A percentile compares a stretch with the other conserved stretches of the same genome.
Conservation (phyloP, 2,113 vertebrate genomes). For the Pseudonaja textilis region DNA sequence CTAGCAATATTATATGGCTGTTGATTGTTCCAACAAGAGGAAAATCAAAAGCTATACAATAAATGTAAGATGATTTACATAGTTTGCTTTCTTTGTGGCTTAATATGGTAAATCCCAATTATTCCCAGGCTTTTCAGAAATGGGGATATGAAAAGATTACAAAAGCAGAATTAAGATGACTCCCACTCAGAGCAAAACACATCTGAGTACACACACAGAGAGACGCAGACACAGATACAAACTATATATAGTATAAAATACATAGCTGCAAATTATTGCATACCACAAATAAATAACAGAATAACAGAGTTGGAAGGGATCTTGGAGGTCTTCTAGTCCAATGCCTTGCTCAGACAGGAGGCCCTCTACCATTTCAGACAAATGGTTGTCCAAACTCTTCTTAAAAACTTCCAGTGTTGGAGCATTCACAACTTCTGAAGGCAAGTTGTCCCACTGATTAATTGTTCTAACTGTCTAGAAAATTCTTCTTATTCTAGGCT, state of each 20-base stretch:
- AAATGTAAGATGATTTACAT: neutral
- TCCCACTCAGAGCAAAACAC: neutral
- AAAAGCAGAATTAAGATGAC: neutral
- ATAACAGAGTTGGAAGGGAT: neutral
- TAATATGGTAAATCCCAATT: constrained; percentile 8
- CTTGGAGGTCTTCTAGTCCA: neutral
- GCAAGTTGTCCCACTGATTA: too few relatives aligned
- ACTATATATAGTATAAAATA: neutral
- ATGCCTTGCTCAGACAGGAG: neutral
- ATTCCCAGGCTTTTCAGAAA: neutral
- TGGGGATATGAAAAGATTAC: neutral
- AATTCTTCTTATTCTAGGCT: too few relatives aligned
- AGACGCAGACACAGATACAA: neutral
- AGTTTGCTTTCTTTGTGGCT: neutral
- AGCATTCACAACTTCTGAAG: neutral
- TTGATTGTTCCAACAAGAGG: neutral
- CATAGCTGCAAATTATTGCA: neutral
- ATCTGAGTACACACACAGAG: neutral
- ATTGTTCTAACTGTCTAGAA: too few relatives aligned
- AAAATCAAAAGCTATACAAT: neutral
- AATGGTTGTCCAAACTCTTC: neutral
- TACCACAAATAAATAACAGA: neutral
- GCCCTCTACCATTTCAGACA: neutral
- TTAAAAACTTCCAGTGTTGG: neutral
- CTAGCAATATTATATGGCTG: neutral